phyloP scores from a whole-genome alignment of 2,113 vertebrate species.

The Trogon surrucura region DNA sequence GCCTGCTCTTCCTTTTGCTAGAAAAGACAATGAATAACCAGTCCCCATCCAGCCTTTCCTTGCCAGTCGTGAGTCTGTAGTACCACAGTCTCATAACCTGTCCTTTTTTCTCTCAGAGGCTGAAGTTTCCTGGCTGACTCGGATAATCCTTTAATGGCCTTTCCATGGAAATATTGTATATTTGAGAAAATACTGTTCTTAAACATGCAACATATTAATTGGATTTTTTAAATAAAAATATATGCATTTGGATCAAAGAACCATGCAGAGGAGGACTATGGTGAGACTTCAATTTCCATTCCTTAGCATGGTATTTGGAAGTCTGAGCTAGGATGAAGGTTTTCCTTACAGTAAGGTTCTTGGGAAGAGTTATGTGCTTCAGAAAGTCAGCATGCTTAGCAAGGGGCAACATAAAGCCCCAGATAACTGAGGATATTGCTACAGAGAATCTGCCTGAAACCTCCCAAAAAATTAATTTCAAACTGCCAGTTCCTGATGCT shows the following conservation, averaged over 20 bases:
- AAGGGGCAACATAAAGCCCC: neutral
- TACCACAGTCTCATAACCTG: neutral
- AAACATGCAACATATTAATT: neutral
- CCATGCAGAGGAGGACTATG: neutral
- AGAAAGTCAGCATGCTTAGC: neutral
- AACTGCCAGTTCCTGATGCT: neutral
- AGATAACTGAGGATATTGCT: neutral
- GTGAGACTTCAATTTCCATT: neutral
- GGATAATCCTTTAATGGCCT: neutral
- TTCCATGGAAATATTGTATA: neutral
- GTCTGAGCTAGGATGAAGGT: neutral
- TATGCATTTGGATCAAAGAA: neutral
- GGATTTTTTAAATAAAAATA: neutral
- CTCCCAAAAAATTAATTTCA: neutral
- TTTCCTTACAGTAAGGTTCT: neutral
- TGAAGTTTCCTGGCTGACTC: neutral
- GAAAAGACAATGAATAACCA: neutral
- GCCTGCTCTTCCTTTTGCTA: neutral
- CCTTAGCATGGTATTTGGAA: neutral
- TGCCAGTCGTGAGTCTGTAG: neutral
- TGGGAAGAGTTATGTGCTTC: neutral
- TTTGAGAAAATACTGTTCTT: neutral
- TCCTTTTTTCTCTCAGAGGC: neutral
- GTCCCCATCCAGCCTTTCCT: neutral
- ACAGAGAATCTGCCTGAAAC: neutral